phyloP scores from a whole-genome alignment of 2,888 invertebrate species.

The Stegophylla sp. region DNA sequence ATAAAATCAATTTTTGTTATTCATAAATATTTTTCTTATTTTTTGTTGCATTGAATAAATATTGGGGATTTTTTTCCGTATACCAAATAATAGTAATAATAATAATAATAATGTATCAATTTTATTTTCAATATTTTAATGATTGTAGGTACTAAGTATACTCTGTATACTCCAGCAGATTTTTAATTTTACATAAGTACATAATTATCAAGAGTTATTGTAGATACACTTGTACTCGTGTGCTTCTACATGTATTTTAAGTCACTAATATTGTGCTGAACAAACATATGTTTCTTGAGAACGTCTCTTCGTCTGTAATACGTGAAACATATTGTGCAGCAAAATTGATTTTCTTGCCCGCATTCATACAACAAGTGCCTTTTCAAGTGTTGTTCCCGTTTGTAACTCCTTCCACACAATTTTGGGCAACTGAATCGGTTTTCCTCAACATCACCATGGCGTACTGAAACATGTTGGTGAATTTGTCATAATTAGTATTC shows the following conservation, averaged over 20 bases:
- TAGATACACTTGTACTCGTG: not conserved
- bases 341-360: constrained; percentile 61
- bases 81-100: too few species aligned
- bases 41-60: too few species aligned
- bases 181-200: not conserved
- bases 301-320: constrained; percentile 60
- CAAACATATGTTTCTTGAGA: constrained; percentile 19
- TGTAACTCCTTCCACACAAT: constrained; percentile 59
- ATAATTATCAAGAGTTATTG: not conserved
- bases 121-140: too few species aligned
- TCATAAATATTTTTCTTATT: too few species aligned
- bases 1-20: too few species aligned
- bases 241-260: not conserved
- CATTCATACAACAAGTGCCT: constrained; percentile 59
- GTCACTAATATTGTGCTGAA: constrained; percentile 29
- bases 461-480: not conserved
- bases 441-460: not conserved
- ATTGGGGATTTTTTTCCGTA: too few species aligned
- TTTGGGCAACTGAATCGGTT: constrained; percentile 55
- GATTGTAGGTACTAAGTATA: too few species aligned
- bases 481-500: not conserved
- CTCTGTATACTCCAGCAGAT: too few species aligned
- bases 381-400: constrained; percentile 42
- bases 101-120: too few species aligned
- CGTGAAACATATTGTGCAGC: constrained; percentile 61